Base-by-base conservation (phyloP, 1,140 invertebrate genomes). In the Cardiocondyla obscurior region DNA sequence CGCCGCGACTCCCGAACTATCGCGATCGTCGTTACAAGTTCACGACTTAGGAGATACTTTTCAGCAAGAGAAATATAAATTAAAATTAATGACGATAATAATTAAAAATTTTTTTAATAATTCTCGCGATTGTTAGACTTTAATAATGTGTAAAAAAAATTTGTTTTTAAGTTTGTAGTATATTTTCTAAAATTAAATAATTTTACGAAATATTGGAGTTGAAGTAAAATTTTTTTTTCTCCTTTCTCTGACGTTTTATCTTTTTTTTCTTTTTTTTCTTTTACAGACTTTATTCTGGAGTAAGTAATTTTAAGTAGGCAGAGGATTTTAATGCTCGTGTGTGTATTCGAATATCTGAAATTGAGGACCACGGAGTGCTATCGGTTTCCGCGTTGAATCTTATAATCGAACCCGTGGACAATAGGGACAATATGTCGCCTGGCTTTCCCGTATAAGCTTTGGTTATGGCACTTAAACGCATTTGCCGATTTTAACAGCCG, bases 401-500 rank as follows among this genome's bases (percentile, higher is more conserved):
- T 67, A 65, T 67, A 77, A 77, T 73, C 51, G 39, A 81, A 72
- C 19, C n/a, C 7, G 39, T 10, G 69, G 2, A 51, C 44, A 73
- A 60, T 55, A 46, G 49, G 49, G 12, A 39, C 77, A 60, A 83
- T 58, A 83, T 79, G 62, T 67, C 51, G 57, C 46, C 19, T 36
- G 33, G 46, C 16, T 33, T 30, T 64, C n/a, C 28, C 65, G 49
- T 58, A 74, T 28, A 72, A 77, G 53, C 82, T 74, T n/a, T 46
- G 39, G 51, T 64, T 57, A 82, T 74, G 69, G 64, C 42, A 86
- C 72, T 88, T 82, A 85, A 90, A 87, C 88, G 83, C 86, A 85
- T 88, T 89, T 87, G 85, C 76, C 82, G 87, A 86, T 86, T 84
- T 83, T 85, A 83, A 81, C 72, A 84, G 87, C 81, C 85, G 73